Conservation (phyloP, 2,888 invertebrate genomes). For the Microplitis deprimator region DNA sequence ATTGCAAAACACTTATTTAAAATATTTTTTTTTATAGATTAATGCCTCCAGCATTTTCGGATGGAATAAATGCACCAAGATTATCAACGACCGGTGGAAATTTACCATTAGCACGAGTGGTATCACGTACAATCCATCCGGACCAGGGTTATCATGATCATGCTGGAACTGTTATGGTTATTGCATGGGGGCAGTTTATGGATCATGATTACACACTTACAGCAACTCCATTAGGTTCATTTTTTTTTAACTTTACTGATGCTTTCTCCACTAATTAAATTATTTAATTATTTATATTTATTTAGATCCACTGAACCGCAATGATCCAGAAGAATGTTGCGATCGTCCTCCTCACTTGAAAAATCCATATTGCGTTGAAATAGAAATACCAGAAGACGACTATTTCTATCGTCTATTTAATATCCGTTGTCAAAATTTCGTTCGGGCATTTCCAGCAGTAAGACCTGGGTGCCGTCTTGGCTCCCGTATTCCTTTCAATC, state of each 20-base stretch:
- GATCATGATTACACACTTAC: conserved; percentile 94
- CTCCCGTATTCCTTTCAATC: conserved; percentile 88
- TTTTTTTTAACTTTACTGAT: background rate
- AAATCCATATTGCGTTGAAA: conserved; percentile 93
- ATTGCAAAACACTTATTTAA: background rate
- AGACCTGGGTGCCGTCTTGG: conserved; percentile 91
- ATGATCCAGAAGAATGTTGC: conserved; percentile 94
- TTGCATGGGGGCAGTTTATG: conserved; percentile 96
- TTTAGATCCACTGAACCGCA: conserved; percentile 86
- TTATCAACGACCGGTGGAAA: conserved; percentile 84
- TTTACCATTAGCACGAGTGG: conserved; percentile 86
- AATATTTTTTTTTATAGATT: conserved; percentile 72
- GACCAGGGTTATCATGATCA: conserved; percentile 95
- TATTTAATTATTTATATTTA: conserved; percentile 5
- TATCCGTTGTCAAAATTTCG: conserved; percentile 91
- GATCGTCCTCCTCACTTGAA: conserved; percentile 85
- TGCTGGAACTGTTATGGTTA: conserved; percentile 93
- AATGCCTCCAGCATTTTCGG: conserved; percentile 86
- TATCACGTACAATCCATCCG: conserved; percentile 92
- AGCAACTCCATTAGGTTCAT: conserved; percentile 85
- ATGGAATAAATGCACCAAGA: conserved; percentile 88
- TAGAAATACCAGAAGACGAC: conserved; percentile 89
- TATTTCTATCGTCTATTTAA: conserved; percentile 90
- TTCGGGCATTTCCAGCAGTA: conserved; percentile 89
- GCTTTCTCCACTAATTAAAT: background rate